These are phyloP conservation scores for Bilobella aurantiaca DNA, from an alignment of 1,140 invertebrate genomes.

Conservation along the genomic window DNA sequence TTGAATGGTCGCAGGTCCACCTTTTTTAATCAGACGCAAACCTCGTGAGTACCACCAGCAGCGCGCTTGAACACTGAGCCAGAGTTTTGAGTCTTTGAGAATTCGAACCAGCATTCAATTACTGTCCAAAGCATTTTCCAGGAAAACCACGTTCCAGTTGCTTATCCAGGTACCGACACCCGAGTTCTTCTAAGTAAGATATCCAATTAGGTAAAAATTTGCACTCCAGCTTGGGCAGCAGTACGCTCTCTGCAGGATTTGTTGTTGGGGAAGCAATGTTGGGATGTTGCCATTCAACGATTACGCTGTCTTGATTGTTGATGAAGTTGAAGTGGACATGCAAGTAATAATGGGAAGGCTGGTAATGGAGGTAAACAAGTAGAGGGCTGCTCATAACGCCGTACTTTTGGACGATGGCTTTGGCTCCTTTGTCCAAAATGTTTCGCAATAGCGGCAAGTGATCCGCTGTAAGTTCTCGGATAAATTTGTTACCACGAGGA, in stretches of 20 bases:
- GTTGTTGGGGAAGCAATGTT: too few relatives aligned
- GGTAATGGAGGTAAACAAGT: constrained; percentile 85
- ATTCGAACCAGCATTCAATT: too few relatives aligned
- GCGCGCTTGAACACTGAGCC: constrained; percentile 13
- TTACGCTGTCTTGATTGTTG: constrained; percentile 66
- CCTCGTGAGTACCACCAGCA: constrained; percentile 51
- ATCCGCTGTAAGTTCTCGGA: constrained; percentile 64
- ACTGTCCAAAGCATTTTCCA: too few relatives aligned
- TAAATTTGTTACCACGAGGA: constrained; percentile 59
- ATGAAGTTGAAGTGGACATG: constrained; percentile 89
- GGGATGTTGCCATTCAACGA: too few relatives aligned
- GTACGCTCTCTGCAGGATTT: too few relatives aligned
- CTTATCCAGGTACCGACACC: too few relatives aligned
- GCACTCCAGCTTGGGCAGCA: too few relatives aligned
- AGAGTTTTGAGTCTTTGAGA: too few relatives aligned
- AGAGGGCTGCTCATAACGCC: constrained; percentile 57
- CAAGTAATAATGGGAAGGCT: constrained; percentile 92
- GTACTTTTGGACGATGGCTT: constrained; percentile 69
- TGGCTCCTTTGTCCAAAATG: constrained; percentile 57
- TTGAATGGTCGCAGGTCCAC: constrained; percentile 69
- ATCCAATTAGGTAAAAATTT: too few relatives aligned
- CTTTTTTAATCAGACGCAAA: constrained; percentile 54
- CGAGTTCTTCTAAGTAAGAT: too few relatives aligned
- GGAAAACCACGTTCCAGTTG: too few relatives aligned
- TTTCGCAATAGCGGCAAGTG: constrained; percentile 77